These are phyloP conservation scores for Gari tellinella DNA, from an alignment of 2,888 invertebrate species.

Conservation along the genomic window DNA sequence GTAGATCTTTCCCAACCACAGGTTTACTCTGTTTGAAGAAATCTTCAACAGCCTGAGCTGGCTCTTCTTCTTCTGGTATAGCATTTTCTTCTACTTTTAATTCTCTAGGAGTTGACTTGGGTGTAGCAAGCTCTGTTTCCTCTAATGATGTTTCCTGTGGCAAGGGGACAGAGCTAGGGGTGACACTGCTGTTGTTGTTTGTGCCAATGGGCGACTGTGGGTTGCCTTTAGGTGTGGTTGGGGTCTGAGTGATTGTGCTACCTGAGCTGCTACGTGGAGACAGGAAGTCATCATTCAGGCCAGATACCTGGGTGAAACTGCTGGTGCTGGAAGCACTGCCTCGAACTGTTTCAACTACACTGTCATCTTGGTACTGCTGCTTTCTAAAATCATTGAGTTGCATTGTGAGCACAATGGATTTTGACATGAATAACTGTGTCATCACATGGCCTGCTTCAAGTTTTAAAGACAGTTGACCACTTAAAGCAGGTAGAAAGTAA, in stretches of 20 bases:
- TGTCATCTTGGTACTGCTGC: conserved; percentile 50
- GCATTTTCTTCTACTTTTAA: conserved; percentile 50
- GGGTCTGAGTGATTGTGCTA: conserved; percentile 75
- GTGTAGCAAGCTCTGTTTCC: conserved; percentile 72
- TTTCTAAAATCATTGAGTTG: conserved; percentile 34
- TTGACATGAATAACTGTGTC: too few species aligned
- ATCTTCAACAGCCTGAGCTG: conserved; percentile 45
- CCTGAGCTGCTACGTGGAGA: conserved; percentile 72
- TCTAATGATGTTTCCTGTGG: conserved; percentile 72
- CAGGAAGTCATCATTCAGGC: conserved; percentile 59
- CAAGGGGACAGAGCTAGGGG: conserved; percentile 77
- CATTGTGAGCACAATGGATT: too few species aligned
- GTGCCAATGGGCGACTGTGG: conserved; percentile 41
- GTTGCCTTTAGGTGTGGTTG: conserved; percentile 48
- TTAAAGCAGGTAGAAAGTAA: too few species aligned
- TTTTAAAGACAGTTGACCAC: too few species aligned
- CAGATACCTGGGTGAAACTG: conserved; percentile 77
- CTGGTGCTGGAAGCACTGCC: conserved; percentile 77
- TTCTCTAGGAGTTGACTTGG: conserved; percentile 52
- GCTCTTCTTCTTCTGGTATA: conserved; percentile 25
- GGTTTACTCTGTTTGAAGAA: conserved; percentile 44
- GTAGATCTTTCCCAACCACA: conserved; percentile 41
- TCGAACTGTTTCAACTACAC: conserved; percentile 53
- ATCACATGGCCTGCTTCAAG: too few species aligned
- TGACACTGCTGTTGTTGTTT: conserved; percentile 46